Conservation (phyloP, 1,140 invertebrate genomes). For the Apis mellifera region Amel_HAv3.1 CM009931.2:25741501-25742000, state of each 20-base stretch:
- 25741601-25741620: background rate
- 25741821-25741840: no score
- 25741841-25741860: no score
- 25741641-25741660: slow-evolving; percentile 21
- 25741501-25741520: background rate
- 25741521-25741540: slow-evolving; percentile 32
- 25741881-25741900: no score
- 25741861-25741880: no score
- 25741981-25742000: no score
- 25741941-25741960: no score
- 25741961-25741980: no score
- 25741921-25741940: no score
- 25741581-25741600: background rate
- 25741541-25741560: background rate
- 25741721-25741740: background rate
- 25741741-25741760: background rate
- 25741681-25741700: background rate
- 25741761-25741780: no score
- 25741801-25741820: no score
- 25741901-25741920: no score
- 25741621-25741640: background rate
- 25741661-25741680: slow-evolving; percentile 5
- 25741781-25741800: no score
- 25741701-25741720: background rate
- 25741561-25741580: slow-evolving; percentile 32